Evolutionary conservation across 1,140 invertebrate species (phyloP), one percentile per base, ranked within the genome.

Genomic region (Magallana gigas): DNA sequence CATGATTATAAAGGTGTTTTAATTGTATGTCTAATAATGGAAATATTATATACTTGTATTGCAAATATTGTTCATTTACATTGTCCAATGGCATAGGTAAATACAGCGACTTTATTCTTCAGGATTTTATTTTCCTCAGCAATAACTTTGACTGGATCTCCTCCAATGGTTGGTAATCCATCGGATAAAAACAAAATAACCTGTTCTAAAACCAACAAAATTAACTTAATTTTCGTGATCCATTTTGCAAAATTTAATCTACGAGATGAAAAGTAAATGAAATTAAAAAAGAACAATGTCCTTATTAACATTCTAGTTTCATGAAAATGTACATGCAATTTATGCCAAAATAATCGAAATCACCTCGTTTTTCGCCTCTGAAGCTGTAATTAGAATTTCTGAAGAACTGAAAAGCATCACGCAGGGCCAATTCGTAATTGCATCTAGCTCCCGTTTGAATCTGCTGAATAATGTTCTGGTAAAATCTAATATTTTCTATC

Each of bases 151-250:
- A 86, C 57, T 36, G 85, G 85, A 82, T 86, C 85, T 8, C 36
- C 57, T 9, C 85, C 85, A n/a, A 80, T 36, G 9, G 85, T 86
- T 16, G 80, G 58, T 9, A 60, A 59, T 11, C 85, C 85, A 86
- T 86, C 85, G 8, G 85, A 82, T 76, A 86, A 82, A 82, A 86
- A 86, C 18, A 86, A 16, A 59, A 86, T 82, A 9, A 86, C 36
- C 59, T 86, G 29, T 48, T 82, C 85, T 86, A 48, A 48, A 48
- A 48, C 36, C 36, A 48, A 48, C 36, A 48, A 48, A 48, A 48
- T 48, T 4, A 48, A 48, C 36, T 48, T 48, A 0, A 5, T 48
- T 48, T 48, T 48, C 5, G 36, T 5, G 5, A 48, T 48, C 36
- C 5, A 48, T 48, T 48, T 48, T 48, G 36, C 36, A 48, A 48